A percentile compares a stretch with the other conserved stretches of the same genome.
Evolutionary conservation across 2,888 invertebrate species (phyloP).

Genomic region (Acanthoscelides obtectus): DNA sequence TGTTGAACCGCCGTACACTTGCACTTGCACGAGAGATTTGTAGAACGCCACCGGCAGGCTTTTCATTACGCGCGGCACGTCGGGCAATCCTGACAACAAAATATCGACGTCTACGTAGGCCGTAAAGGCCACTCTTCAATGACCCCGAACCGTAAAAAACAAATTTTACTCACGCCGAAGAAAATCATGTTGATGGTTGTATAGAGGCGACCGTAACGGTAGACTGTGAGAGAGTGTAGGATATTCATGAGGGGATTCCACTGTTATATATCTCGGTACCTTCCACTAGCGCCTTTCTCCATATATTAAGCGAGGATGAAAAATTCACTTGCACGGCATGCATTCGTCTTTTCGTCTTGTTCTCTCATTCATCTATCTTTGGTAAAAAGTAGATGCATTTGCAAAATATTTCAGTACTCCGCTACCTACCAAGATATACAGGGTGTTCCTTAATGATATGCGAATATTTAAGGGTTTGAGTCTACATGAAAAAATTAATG

Average conservation of each 20-base stretch:
- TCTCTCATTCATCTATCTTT: not conserved
- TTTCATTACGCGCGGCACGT: too few relatives aligned
- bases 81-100: too few relatives aligned
- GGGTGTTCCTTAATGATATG: too few relatives aligned
- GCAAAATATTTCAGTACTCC: too few relatives aligned
- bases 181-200: constrained; percentile 36
- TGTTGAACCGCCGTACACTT: too few relatives aligned
- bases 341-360: not conserved
- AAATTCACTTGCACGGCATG: not conserved
- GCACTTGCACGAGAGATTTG: too few relatives aligned
- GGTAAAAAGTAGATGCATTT: not conserved
- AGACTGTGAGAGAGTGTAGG: constrained; percentile 32
- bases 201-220: constrained; percentile 10
- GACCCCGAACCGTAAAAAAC: not conserved
- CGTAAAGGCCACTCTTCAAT: not conserved
- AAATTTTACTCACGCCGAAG: constrained; percentile 35
- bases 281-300: constrained; percentile 44
- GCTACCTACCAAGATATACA: too few relatives aligned
- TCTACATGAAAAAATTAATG: too few relatives aligned
- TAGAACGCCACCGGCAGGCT: too few relatives aligned
- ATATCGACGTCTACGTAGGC: too few relatives aligned
- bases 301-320: constrained; percentile 17
- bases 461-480: too few relatives aligned
- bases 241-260: constrained; percentile 28
- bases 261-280: constrained; percentile 39